Percentiles rank a stretch among this genome's conserved stretches.
These are phyloP conservation scores for Eupelmus urozonus DNA, from an alignment of 2,888 invertebrate genomes.

Conservation along the genomic window DNA sequence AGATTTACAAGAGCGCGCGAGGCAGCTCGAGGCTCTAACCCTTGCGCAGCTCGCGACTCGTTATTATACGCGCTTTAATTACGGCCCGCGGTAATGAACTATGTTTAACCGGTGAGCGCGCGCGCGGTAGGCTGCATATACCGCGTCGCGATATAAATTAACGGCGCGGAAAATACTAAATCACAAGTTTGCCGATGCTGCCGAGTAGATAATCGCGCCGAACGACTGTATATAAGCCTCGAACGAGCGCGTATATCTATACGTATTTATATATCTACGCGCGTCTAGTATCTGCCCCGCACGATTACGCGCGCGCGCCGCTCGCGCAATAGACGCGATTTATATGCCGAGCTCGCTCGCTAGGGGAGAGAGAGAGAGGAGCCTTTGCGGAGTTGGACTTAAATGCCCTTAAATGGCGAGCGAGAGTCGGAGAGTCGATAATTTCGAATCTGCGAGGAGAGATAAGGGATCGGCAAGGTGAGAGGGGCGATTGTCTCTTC, in stretches of 20 bases:
- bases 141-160: conserved; percentile 75
- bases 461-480: conserved; percentile 9
- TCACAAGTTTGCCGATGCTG: conserved; percentile 76
- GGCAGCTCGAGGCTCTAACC: neutral
- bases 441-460: conserved; percentile 14
- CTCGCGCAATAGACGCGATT: conserved; percentile 33
- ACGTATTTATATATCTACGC: conserved; percentile 6
- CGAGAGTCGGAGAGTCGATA: conserved; percentile 14
- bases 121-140: conserved; percentile 76
- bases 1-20: conserved; percentile 73
- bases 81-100: conserved; percentile 76
- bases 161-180: conserved; percentile 76
- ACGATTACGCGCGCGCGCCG: too few relatives aligned
- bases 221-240: conserved; percentile 71
- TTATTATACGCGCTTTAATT: conserved; percentile 77
- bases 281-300: neutral
- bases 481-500: conserved; percentile 19
- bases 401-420: conserved; percentile 38
- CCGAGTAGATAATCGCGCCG: conserved; percentile 75
- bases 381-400: neutral
- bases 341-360: neutral
- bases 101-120: conserved; percentile 75
- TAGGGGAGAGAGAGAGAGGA: too few relatives aligned
- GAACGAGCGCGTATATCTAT: conserved; percentile 4
- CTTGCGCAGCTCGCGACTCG: conserved; percentile 65